Evolutionary conservation across 2,888 invertebrate genomes (phyloP).

Genomic region (Thelaira solivaga): DNA sequence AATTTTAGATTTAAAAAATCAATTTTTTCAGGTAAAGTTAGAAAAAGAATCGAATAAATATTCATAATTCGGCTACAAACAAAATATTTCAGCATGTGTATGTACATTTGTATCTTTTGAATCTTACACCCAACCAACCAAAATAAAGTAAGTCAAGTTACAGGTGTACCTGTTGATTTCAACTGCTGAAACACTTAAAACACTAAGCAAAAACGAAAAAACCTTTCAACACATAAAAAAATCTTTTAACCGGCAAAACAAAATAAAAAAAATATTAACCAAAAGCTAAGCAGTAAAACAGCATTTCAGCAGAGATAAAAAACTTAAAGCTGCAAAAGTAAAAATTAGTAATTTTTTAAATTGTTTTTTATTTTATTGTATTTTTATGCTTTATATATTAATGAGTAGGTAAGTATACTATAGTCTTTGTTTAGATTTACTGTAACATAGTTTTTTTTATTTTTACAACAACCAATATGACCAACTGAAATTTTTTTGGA

Average conservation of each 20-base stretch:
- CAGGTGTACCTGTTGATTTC: conserved; percentile 19
- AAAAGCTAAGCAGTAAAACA: conserved; percentile 19
- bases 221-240: conserved; percentile 16
- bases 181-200: not conserved
- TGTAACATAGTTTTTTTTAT: not conserved
- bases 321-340: not conserved
- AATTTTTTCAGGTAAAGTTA: too few relatives aligned
- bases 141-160: not conserved
- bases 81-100: too few relatives aligned
- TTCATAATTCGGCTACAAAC: not conserved
- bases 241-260: conserved; percentile 6
- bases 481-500: conserved; percentile 57
- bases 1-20: too few relatives aligned
- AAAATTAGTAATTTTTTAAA: conserved; percentile 2
- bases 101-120: too few relatives aligned
- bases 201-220: not conserved
- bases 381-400: not conserved
- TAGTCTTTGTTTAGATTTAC: too few relatives aligned
- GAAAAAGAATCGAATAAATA: too few relatives aligned
- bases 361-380: not conserved
- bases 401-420: not conserved
- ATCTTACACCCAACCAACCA: not conserved
- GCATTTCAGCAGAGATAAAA: conserved; percentile 29
- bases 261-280: conserved; percentile 11
- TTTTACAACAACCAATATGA: conserved; percentile 39